phyloP scores from a whole-genome alignment of 1,140 invertebrate genomes.

The Leptoteleia sp. region DNA sequence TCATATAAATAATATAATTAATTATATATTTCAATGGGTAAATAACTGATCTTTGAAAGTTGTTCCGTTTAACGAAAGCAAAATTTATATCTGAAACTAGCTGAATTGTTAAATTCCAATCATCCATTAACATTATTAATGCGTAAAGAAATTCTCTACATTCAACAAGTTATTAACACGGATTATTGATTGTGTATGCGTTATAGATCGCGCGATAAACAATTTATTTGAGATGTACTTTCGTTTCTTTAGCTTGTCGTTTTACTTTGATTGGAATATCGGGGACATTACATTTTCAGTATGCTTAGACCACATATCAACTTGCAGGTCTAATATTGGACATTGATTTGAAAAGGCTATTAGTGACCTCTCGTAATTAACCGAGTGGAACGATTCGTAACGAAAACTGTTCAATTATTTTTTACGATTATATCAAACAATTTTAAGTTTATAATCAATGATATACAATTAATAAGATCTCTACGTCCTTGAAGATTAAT shows the following conservation, averaged over 20 bases:
- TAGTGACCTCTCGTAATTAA: conserved; percentile 43
- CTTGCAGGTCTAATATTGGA: conserved; percentile 29
- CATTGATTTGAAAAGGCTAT: conserved; percentile 39
- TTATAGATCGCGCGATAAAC: conserved; percentile 8
- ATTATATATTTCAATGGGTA: no score
- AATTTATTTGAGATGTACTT: conserved; percentile 36
- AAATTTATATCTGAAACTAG: no score
- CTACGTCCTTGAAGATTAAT: no score
- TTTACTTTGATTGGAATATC: conserved; percentile 29
- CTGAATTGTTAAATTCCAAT: conserved; percentile 1
- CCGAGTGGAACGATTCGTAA: conserved; percentile 49
- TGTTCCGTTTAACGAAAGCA: no score
- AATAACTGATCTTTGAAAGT: no score
- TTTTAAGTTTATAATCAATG: conserved; percentile 10
- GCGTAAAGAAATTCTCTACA: neutral
- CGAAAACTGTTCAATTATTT: conserved; percentile 36
- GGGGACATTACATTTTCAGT: conserved; percentile 31
- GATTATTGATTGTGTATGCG: conserved; percentile 26
- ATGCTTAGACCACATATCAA: conserved; percentile 19
- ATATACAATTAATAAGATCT: neutral
- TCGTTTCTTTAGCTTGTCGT: conserved; percentile 26
- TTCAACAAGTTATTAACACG: conserved; percentile 26
- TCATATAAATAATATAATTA: no score
- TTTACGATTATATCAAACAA: conserved; percentile 10
- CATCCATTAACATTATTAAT: conserved; percentile 12